Percentiles rank a stretch among this genome's conserved stretches.
phyloP scores from a whole-genome alignment of 2,113 vertebrate genomes.

The Trematomus loennbergii region DNA sequence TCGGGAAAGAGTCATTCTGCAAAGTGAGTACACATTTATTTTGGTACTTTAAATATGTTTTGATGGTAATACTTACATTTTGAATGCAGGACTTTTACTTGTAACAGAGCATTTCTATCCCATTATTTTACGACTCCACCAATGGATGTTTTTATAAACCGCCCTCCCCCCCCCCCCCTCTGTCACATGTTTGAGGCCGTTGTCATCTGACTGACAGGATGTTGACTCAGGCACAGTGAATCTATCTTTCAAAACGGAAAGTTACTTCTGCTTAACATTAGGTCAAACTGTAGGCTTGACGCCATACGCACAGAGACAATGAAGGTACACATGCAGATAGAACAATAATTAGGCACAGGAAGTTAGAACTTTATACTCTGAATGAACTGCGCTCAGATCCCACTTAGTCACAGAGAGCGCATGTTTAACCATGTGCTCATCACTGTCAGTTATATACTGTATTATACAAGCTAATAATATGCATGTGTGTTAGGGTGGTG shows the following conservation, averaged over 20 bases:
- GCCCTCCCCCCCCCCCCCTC: not conserved
- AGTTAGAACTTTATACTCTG: not conserved
- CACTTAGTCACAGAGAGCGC: slow-evolving; percentile 15
- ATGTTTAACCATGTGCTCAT: not conserved
- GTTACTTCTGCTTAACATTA: not conserved
- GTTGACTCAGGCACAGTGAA: slow-evolving; percentile 44
- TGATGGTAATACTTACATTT: no score
- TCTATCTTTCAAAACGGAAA: slow-evolving; percentile 3
- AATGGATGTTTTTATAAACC: no score
- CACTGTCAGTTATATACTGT: not conserved
- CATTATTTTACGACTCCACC: no score
- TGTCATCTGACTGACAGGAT: slow-evolving; percentile 63
- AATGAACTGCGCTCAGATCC: not conserved
- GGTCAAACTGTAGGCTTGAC: not conserved
- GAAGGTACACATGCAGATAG: not conserved
- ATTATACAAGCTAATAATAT: no score
- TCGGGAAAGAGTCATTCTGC: no score
- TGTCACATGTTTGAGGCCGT: slow-evolving; percentile 54
- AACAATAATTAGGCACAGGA: not conserved
- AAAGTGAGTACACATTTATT: no score
- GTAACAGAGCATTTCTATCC: no score
- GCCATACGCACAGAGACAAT: not conserved
- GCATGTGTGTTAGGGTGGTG: no score
- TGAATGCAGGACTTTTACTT: no score
- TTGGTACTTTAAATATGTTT: no score